These are phyloP conservation scores for Zaprionus davidi DNA, from an alignment of 1,140 invertebrate species.

Conservation along the genomic window DNA sequence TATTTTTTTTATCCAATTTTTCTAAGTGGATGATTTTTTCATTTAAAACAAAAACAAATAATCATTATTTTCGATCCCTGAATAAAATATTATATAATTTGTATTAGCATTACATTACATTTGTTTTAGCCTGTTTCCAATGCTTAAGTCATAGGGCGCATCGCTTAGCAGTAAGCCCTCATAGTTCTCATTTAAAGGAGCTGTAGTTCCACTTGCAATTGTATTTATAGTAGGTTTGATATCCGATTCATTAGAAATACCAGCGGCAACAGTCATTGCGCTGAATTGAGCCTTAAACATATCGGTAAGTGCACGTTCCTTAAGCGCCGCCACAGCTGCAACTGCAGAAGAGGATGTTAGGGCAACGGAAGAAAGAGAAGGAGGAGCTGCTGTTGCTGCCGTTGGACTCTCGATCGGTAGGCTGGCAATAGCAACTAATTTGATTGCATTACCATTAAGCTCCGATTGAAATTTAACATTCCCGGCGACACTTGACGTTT, in stretches of 20 bases:
- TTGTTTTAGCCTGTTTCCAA: slow-evolving; percentile 67
- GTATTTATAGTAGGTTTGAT: slow-evolving; percentile 1
- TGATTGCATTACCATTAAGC: slow-evolving; percentile 4
- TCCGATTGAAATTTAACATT: slow-evolving; percentile 10
- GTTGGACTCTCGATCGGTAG: slow-evolving; percentile 14
- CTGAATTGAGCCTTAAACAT: slow-evolving; percentile 68
- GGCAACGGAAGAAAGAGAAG: not conserved
- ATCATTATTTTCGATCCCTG: too few species aligned
- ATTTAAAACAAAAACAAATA: too few species aligned
- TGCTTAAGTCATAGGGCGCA: slow-evolving; percentile 75
- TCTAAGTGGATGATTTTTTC: too few species aligned
- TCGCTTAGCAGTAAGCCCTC: slow-evolving; percentile 48
- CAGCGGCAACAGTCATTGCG: slow-evolving; percentile 45
- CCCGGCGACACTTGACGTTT: slow-evolving; percentile 21
- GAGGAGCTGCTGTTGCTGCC: too few species aligned
- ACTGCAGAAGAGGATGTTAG: slow-evolving; percentile 25
- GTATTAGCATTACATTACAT: slow-evolving; percentile 49
- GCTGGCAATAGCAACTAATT: slow-evolving; percentile 15
- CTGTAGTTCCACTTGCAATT: not conserved
- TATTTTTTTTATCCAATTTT: too few species aligned
- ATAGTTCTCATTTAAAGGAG: slow-evolving; percentile 13
- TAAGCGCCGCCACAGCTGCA: slow-evolving; percentile 41
- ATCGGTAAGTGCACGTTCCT: slow-evolving; percentile 57
- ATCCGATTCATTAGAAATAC: not conserved
- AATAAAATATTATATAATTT: not conserved